Conservation (phyloP, 2,113 vertebrate genomes). For the Centropristis striata region DNA sequence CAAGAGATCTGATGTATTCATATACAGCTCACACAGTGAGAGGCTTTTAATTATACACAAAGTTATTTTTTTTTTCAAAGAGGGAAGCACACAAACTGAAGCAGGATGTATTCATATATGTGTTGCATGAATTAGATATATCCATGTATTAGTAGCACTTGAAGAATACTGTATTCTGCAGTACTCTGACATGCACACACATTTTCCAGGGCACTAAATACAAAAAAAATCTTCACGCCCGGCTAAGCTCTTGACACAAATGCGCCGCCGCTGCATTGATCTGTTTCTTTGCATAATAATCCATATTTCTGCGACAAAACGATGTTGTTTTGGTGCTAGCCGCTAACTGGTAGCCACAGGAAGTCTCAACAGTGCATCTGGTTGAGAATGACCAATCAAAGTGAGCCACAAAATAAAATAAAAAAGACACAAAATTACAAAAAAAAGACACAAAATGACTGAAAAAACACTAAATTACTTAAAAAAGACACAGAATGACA, state of each 20-base stretch:
- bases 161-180: slow-evolving; percentile 27
- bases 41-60: slow-evolving; percentile 23
- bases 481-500: too few species aligned
- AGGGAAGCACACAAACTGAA: slow-evolving; percentile 6
- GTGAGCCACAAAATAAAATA: too few species aligned
- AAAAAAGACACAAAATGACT: too few species aligned
- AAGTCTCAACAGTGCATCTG: too few species aligned
- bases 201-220: slow-evolving; percentile 46
- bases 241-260: slow-evolving; percentile 73
- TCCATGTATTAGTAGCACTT: slow-evolving; percentile 21
- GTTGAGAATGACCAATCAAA: too few species aligned
- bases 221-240: slow-evolving; percentile 50
- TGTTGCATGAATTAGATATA: slow-evolving; percentile 17
- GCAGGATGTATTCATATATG: slow-evolving; percentile 24
- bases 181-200: slow-evolving; percentile 14
- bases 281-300: too few species aligned
- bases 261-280: too few species aligned
- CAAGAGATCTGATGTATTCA: slow-evolving; percentile 34
- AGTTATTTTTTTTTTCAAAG: slow-evolving; percentile 15
- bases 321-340: too few species aligned
- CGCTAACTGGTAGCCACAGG: too few species aligned
- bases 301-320: too few species aligned
- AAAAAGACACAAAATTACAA: too few species aligned
- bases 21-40: slow-evolving; percentile 15
- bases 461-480: too few species aligned